Conservation (phyloP, 2,797 vertebrate species). For the Euphonia xanthogaster region DNA sequence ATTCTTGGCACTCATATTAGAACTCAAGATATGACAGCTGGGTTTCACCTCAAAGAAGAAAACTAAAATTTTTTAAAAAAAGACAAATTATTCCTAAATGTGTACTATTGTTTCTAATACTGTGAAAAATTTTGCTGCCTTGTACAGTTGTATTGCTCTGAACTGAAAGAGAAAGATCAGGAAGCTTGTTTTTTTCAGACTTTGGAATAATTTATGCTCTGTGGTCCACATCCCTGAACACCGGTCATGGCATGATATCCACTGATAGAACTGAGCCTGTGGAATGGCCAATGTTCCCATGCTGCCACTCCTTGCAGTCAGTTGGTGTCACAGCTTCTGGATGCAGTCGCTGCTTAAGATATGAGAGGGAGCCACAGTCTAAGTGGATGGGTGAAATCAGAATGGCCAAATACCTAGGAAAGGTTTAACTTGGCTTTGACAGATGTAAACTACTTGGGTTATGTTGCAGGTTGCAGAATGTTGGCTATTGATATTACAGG, state of each 20-base stretch:
- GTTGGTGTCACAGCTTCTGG: neutral
- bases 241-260: neutral
- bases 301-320: neutral
- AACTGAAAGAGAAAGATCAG: neutral
- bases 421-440: neutral
- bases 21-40: neutral
- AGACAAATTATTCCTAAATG: neutral
- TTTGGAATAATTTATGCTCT: neutral
- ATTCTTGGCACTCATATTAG: neutral
- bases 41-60: neutral
- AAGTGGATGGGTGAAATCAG: neutral
- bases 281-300: accelerated
- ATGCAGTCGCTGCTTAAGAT: neutral
- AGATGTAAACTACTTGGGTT: neutral
- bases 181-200: neutral
- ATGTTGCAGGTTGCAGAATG: neutral
- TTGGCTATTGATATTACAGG: neutral
- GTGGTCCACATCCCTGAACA: neutral
- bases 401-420: neutral
- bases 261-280: accelerated
- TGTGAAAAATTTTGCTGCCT: neutral
- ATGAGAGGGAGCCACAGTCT: accelerated
- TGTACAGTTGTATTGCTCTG: neutral
- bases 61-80: neutral
- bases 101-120: neutral